A percentile compares a stretch with the other conserved stretches of the same genome.
These are phyloP conservation scores for Hippocampus barbouri DNA, from an alignment of 2,113 vertebrate species.

Conservation along the genomic window DNA sequence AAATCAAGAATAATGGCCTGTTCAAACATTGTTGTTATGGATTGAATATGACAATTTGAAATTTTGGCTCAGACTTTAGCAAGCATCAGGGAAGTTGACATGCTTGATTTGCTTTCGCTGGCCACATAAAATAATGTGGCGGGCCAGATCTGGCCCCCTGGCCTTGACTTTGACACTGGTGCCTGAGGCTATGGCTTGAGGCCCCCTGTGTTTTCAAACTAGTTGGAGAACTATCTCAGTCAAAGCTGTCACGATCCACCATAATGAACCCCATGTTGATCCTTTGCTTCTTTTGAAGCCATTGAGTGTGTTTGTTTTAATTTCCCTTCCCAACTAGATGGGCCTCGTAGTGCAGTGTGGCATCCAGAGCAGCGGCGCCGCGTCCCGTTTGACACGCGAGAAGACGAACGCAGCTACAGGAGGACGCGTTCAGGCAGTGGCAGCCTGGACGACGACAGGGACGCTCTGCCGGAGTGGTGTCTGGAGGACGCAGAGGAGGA, in stretches of 20 bases:
- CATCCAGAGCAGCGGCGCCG: conserved; percentile 87
- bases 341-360: conserved; percentile 87
- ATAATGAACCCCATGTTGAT: background rate
- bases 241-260: background rate
- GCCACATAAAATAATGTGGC: too few relatives aligned
- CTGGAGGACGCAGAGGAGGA: conserved; percentile 96
- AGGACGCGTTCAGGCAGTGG: conserved; percentile 88
- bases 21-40: too few relatives aligned
- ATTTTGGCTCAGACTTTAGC: too few relatives aligned
- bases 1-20: too few relatives aligned
- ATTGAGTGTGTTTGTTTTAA: background rate
- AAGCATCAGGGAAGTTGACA: too few relatives aligned
- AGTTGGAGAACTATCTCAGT: background rate
- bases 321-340: conserved; percentile 65
- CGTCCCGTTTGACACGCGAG: conserved; percentile 91
- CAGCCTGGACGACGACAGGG: conserved; percentile 91
- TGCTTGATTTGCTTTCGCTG: too few relatives aligned
- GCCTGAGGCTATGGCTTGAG: too few relatives aligned
- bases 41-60: too few relatives aligned
- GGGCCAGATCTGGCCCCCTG: too few relatives aligned
- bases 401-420: conserved; percentile 89
- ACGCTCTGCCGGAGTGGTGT: conserved; percentile 96
- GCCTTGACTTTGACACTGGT: too few relatives aligned
- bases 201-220: too few relatives aligned
- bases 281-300: background rate